phyloP scores from a whole-genome alignment of 2,113 vertebrate species.

The Mugil cephalus region DNA sequence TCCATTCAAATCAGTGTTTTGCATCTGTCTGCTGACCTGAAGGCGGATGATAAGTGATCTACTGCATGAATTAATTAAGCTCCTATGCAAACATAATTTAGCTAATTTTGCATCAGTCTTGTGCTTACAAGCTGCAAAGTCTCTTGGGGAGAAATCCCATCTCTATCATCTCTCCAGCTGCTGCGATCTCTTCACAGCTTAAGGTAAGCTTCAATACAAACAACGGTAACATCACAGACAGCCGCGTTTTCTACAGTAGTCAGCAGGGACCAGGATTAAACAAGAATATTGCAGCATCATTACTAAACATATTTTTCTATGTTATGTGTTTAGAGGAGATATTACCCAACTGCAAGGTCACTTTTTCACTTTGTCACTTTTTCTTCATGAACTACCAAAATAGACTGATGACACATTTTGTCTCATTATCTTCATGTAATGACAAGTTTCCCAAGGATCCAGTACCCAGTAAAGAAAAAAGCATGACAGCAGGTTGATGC shows the following conservation, averaged over 20 bases:
- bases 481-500: background rate
- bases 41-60: background rate
- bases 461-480: slow-evolving; percentile 5
- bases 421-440: slow-evolving; percentile 23
- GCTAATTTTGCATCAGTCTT: slow-evolving; percentile 9
- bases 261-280: background rate
- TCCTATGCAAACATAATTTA: slow-evolving; percentile 26
- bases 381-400: slow-evolving; percentile 9
- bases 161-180: slow-evolving; percentile 13
- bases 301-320: background rate
- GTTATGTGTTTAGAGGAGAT: background rate
- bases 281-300: background rate
- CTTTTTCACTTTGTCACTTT: background rate
- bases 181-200: background rate
- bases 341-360: background rate
- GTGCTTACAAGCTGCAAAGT: background rate
- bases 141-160: slow-evolving; percentile 15
- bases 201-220: too few relatives aligned
- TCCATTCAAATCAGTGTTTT: slow-evolving; percentile 17
- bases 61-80: background rate
- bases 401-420: background rate
- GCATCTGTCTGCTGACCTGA: slow-evolving; percentile 17
- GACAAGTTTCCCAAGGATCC: slow-evolving; percentile 21
- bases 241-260: background rate
- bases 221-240: background rate